Evolutionary conservation across 2,797 vertebrate genomes (phyloP).

Genomic region (Anolis apletophallus): DNA sequence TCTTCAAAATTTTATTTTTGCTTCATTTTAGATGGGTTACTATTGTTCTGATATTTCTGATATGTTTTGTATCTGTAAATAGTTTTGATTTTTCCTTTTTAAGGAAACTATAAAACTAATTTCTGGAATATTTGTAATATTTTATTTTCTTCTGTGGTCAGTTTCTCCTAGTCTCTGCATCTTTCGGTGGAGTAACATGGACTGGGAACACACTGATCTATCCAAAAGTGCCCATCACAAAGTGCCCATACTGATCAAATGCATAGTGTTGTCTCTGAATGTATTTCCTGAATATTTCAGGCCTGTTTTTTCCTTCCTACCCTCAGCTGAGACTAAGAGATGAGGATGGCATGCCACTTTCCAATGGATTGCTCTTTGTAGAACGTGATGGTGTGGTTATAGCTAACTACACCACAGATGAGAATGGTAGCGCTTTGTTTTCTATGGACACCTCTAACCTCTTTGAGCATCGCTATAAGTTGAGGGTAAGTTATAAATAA

Average conservation of each 20-base stretch:
- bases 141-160: no score
- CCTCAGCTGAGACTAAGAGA: slow-evolving; percentile 77
- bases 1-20: no score
- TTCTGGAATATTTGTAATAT: no score
- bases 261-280: not conserved
- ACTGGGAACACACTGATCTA: no score
- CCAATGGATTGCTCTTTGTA: slow-evolving; percentile 63
- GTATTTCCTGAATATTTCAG: not conserved
- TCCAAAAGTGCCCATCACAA: not conserved
- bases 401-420: slow-evolving; percentile 74
- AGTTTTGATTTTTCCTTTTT: no score
- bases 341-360: slow-evolving; percentile 63
- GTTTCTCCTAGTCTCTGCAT: no score
- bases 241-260: not conserved
- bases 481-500: slow-evolving; percentile 72
- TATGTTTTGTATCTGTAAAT: no score
- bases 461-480: slow-evolving; percentile 56
- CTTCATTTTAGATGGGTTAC: no score
- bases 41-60: no score
- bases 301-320: not conserved
- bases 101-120: no score
- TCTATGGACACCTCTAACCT: slow-evolving; percentile 75
- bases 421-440: slow-evolving; percentile 76
- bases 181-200: no score
- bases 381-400: slow-evolving; percentile 52